phyloP scores from a whole-genome alignment of 2,797 vertebrate species.

The Peromyscus attwateri region DNA sequence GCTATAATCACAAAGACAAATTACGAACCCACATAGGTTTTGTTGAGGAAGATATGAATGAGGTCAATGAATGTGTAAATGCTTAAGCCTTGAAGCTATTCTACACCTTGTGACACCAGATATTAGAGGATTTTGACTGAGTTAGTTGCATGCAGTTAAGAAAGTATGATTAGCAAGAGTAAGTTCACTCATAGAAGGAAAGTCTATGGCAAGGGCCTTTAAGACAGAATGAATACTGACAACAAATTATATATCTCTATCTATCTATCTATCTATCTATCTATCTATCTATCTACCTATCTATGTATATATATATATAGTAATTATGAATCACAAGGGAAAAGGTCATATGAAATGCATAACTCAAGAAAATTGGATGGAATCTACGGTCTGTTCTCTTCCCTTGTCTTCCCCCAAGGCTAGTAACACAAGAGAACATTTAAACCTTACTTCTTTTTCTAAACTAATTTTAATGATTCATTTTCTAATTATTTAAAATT shows the following conservation, averaged over 20 bases:
- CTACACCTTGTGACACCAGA: neutral
- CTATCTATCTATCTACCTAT: no score
- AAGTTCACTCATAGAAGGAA: neutral
- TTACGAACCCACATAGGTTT: neutral
- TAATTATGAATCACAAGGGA: neutral
- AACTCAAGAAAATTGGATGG: neutral
- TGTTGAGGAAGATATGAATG: neutral
- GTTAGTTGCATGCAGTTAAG: neutral
- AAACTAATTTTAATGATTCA: constrained; percentile 35
- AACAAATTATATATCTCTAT: neutral
- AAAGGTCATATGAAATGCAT: neutral
- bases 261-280: no score
- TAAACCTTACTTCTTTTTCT: constrained; percentile 34
- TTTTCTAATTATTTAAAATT: constrained; percentile 67
- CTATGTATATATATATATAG: neutral
- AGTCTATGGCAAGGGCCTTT: neutral
- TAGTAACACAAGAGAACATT: constrained; percentile 12
- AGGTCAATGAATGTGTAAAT: neutral
- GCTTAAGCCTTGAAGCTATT: neutral
- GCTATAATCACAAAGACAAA: neutral
- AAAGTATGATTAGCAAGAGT: neutral
- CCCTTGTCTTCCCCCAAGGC: neutral
- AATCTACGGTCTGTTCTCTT: neutral
- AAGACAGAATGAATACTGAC: neutral
- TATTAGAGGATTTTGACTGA: neutral